These are phyloP conservation scores for Andrena bucephala DNA, from an alignment of 2,888 invertebrate species.

Conservation along the genomic window DNA sequence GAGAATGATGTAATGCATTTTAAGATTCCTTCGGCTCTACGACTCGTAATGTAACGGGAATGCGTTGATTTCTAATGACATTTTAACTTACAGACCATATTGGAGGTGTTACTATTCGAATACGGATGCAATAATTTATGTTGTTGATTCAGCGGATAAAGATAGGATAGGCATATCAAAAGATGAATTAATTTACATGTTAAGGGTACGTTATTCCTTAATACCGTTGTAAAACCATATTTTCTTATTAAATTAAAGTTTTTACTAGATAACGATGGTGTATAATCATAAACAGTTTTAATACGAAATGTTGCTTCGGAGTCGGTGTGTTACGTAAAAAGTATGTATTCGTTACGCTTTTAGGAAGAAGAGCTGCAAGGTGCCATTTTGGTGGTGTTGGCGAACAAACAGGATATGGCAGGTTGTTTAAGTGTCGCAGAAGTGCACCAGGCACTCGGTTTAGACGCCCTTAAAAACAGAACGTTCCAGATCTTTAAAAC, in stretches of 20 bases:
- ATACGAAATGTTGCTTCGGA: not conserved
- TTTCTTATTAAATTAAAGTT: not conserved
- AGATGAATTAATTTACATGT: conserved; percentile 98
- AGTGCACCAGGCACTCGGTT: conserved; percentile 97
- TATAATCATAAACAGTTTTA: conserved; percentile 8
- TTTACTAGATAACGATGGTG: conserved; percentile 12
- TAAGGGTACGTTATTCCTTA: conserved; percentile 90
- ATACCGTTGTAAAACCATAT: not conserved
- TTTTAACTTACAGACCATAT: conserved; percentile 92
- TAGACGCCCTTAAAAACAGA: conserved; percentile 97
- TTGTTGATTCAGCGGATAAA: conserved; percentile 99
- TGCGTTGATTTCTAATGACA: not conserved
- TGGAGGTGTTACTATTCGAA: conserved; percentile 99
- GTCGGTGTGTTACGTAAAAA: not conserved
- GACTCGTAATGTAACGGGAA: not conserved
- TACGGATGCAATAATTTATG: conserved; percentile 99
- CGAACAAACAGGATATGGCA: conserved; percentile 99
- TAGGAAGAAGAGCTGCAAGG: conserved; percentile 99
- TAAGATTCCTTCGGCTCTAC: too few relatives aligned
- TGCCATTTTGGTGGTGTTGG: conserved; percentile 97
- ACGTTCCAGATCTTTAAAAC: conserved; percentile 99
- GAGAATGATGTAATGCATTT: too few relatives aligned
- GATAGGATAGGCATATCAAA: conserved; percentile 99
- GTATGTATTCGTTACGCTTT: conserved; percentile 53
- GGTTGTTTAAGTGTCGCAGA: conserved; percentile 98